Percentiles rank a stretch among this genome's conserved stretches.
Conservation (phyloP, 1,140 invertebrate species). For the Wiebesia pumilae region DNA sequence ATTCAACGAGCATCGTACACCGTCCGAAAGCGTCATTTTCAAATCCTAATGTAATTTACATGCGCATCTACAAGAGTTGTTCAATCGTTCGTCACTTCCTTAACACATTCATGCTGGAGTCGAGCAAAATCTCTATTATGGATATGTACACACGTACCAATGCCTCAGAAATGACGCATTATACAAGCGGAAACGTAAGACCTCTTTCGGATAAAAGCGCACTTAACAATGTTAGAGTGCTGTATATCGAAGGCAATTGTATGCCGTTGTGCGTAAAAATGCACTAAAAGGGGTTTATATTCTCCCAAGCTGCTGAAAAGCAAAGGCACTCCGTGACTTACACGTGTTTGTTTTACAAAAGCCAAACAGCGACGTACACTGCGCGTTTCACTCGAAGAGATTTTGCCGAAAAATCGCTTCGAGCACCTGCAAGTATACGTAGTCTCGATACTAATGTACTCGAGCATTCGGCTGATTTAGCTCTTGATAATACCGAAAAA, state of each 20-base stretch:
- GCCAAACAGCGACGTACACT: neutral
- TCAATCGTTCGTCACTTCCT: constrained; percentile 15
- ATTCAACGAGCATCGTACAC: neutral
- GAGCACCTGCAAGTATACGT: no score
- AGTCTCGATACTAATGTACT: no score
- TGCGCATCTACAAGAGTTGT: neutral
- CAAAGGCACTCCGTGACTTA: neutral
- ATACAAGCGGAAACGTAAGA: constrained; percentile 14
- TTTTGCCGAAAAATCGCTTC: no score
- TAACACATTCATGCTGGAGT: neutral
- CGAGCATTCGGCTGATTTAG: no score
- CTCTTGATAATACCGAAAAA: no score
- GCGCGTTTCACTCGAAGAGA: no score
- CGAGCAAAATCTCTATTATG: neutral
- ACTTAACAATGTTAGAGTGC: neutral
- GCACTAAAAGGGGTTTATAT: neutral
- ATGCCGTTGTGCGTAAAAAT: neutral
- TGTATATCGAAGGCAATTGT: neutral
- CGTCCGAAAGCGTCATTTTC: neutral
- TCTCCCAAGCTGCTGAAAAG: neutral
- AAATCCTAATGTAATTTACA: neutral
- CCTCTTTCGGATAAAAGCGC: neutral
- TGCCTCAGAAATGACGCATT: constrained; percentile 3
- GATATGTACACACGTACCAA: neutral
- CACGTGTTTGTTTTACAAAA: neutral